Conservation (phyloP, 2,797 vertebrate genomes). For the Phylloscopus collybita region DNA sequence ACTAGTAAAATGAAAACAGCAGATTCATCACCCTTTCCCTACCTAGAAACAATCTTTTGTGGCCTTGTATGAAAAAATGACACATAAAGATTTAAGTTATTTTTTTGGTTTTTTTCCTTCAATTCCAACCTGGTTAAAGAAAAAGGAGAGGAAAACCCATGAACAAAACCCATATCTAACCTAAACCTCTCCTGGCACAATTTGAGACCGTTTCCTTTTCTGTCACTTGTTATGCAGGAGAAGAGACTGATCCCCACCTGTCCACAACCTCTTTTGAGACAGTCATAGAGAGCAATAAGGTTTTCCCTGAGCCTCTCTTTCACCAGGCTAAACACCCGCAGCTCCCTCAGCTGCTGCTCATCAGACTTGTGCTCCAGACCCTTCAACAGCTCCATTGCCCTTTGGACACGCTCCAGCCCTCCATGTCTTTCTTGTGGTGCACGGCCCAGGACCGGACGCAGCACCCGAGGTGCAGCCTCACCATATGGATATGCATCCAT, state of each 20-base stretch:
- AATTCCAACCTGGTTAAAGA: background rate
- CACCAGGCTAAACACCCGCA: background rate
- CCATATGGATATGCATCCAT: background rate
- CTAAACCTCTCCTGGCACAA: background rate
- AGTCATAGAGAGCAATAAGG: background rate
- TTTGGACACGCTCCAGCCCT: background rate
- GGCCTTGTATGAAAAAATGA: background rate
- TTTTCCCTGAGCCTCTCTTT: background rate
- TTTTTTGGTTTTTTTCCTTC: background rate
- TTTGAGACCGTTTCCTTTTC: background rate
- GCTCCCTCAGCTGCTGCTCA: background rate
- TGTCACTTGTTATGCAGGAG: background rate
- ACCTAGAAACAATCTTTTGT: background rate
- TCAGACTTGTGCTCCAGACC: background rate
- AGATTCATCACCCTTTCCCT: background rate
- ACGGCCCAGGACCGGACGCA: background rate
- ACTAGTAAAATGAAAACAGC: background rate
- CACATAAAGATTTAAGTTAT: background rate
- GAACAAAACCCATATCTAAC: background rate
- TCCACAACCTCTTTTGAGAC: background rate
- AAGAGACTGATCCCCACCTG: background rate
- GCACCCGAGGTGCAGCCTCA: background rate
- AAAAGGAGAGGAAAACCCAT: background rate
- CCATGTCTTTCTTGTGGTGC: no score
- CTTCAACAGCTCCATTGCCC: background rate